Evolutionary conservation across 53 echinoderm and acorn worm species (phyloP).

Genomic region (Glandiceps talaboti): DNA sequence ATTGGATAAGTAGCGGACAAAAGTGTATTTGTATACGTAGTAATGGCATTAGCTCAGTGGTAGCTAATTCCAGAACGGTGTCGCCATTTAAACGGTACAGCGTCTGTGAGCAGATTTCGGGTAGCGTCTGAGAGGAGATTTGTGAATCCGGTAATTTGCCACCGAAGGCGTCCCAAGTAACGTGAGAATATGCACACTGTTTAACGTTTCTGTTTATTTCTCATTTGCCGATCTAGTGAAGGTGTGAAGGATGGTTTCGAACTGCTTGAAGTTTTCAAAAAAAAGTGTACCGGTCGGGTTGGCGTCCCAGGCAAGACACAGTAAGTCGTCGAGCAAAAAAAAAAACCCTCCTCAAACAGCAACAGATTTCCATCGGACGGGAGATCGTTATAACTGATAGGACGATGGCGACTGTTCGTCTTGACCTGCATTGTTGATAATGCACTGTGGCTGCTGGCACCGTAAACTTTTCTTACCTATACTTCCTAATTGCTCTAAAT

Average conservation of each 20-base stretch:
- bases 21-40: constrained; percentile 23
- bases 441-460: background rate
- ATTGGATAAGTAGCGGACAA: constrained; percentile 80
- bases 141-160: background rate
- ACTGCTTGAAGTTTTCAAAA: background rate
- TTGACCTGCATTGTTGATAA: background rate
- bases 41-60: constrained; percentile 29
- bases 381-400: background rate
- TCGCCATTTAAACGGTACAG: background rate
- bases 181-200: background rate
- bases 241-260: background rate
- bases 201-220: background rate
- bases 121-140: background rate
- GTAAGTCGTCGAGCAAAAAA: no score
- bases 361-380: background rate
- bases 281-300: background rate
- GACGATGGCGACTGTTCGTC: background rate
- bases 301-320: no score
- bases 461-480: background rate
- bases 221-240: background rate
- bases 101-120: constrained; percentile 18
- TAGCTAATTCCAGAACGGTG: background rate
- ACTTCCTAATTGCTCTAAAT: background rate
- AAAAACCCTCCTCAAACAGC: background rate
- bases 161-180: background rate